Evolutionary conservation across 2,797 vertebrate species (phyloP).

Genomic region (Diceros bicornis): DNA sequence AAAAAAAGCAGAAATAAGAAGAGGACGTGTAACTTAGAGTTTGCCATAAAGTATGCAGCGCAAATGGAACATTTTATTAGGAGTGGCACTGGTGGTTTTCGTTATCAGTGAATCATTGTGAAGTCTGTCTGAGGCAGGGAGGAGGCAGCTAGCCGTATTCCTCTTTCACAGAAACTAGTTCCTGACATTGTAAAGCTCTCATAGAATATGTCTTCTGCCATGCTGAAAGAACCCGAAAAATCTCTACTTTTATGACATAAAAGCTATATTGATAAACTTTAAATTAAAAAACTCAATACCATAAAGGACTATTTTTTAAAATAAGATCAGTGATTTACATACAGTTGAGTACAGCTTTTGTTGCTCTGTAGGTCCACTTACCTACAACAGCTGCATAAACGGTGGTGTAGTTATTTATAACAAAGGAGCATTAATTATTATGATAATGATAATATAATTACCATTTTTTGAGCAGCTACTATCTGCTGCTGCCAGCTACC

Average conservation of each 20-base stretch:
- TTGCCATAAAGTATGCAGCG: constrained; percentile 34
- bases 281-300: constrained; percentile 36
- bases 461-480: neutral
- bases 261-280: constrained; percentile 33
- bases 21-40: constrained; percentile 47
- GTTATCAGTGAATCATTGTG: constrained; percentile 66
- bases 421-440: neutral
- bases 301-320: constrained; percentile 30
- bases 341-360: constrained; percentile 27
- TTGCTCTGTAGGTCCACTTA: neutral
- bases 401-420: neutral
- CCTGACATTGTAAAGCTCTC: neutral
- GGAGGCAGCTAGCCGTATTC: neutral
- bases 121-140: neutral
- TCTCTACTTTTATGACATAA: constrained; percentile 57
- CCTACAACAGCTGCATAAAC: neutral
- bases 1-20: constrained; percentile 62
- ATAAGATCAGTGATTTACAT: neutral
- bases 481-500: neutral
- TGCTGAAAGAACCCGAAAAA: constrained; percentile 63
- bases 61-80: constrained; percentile 63
- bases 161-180: constrained; percentile 32
- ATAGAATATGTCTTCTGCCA: neutral
- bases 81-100: constrained; percentile 63
- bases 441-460: constrained; percentile 3